Percentiles rank a stretch among this genome's conserved stretches.
phyloP scores from a whole-genome alignment of 2,113 vertebrate species.

The Mobula hypostoma region DNA sequence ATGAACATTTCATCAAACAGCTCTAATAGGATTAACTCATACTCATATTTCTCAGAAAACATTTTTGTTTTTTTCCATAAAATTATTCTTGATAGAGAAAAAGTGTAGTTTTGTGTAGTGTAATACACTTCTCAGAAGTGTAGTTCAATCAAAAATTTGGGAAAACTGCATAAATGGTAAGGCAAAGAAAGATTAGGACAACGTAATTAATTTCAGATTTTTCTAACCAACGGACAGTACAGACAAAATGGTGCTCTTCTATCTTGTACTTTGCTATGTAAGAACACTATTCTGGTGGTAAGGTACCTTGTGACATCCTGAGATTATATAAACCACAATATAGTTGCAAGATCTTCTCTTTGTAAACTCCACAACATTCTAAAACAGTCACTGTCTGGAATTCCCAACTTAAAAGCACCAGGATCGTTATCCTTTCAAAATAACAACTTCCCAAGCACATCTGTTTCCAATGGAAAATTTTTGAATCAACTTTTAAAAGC shows the following conservation, averaged over 20 bases:
- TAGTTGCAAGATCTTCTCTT: background rate
- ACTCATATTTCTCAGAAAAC: background rate
- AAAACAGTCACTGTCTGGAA: background rate
- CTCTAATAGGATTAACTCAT: background rate
- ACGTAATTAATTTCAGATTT: background rate
- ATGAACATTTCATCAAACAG: background rate
- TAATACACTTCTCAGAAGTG: background rate
- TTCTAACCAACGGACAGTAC: background rate
- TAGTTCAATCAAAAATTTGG: background rate
- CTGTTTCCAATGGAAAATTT: background rate
- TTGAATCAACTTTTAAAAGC: background rate
- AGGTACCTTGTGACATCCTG: background rate
- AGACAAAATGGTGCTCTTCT: background rate
- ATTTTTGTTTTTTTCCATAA: background rate
- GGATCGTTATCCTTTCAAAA: background rate
- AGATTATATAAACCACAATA: background rate
- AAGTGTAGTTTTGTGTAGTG: too few relatives aligned
- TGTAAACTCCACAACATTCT: background rate
- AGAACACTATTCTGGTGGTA: background rate
- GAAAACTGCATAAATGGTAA: background rate
- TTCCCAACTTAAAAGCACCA: background rate
- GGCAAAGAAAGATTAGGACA: background rate
- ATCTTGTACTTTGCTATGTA: background rate
- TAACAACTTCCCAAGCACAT: background rate
- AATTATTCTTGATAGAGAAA: background rate